Evolutionary conservation across 2,113 vertebrate genomes (phyloP), one percentile per base, ranked within the genome.

Genomic region (Grantiella picta): DNA sequence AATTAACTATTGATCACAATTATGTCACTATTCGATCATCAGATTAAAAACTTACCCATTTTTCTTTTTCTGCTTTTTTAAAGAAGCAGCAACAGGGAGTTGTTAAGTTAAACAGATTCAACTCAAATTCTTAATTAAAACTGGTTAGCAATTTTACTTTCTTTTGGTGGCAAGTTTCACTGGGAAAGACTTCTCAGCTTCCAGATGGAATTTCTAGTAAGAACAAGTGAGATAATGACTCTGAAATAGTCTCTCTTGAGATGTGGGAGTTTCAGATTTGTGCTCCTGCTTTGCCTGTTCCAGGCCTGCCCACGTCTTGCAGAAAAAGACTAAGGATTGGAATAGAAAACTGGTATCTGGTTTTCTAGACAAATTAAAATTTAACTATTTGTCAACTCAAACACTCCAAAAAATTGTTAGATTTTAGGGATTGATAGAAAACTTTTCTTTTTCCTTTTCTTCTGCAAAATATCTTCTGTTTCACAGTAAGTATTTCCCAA

Each of bases 261-360:
- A 59, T 66, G 92, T 94, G 77, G 96, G 96, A 68, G 94, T 92
- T 89, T 81, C 52, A 84, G 60, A 84, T 94, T 45, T 82, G 40
- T 60, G 86, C 56, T 96, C 23, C 63, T 86, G 92, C 92, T 94
- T 77, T 94, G 92, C 92, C 86, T 89, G 86, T 94, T 95, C 91
- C 92, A 89, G 83, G 80, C 79, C 61, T 77, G 94, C 94, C 94
- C 80, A 95, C 95, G 1, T 31, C 52, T 73, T 81, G 76, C 95
- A 94, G 86, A 94, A 95, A 95, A 94, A 95, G 89, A 44, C 64
- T 52, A 27, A 85, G 66, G 69, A 84, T 13, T 86, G 83, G 66
- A 86, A 89, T 91, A 84, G 54, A 64, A 84, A 86, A 84, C 12
- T 71, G 80, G 27, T 49, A 78, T 50, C 42, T 78, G 27, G 21